These are phyloP conservation scores for Hydractinia echinata DNA, from an alignment of 30 jellyfish, hydroid and myxozoan species.

Conservation along the genomic window DNA sequence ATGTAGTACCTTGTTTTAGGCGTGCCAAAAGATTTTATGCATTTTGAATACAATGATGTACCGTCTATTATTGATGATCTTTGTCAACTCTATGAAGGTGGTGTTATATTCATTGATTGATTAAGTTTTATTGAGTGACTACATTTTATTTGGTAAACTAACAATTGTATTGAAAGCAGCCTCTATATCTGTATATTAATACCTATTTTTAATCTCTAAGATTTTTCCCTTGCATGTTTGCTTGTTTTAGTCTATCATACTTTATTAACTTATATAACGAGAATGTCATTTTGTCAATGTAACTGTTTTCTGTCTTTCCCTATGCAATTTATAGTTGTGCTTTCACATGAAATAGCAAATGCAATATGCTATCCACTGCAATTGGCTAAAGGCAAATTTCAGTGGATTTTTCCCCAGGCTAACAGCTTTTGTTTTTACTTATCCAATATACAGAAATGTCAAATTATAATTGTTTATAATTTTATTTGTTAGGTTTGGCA, in stretches of 20 bases:
- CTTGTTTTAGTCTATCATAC: too few species aligned
- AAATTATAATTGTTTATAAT: not conserved
- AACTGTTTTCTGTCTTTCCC: not conserved
- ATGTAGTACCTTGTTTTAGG: conserved; percentile 42
- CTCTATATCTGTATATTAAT: too few species aligned
- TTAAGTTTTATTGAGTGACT: not conserved
- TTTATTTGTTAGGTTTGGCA: conserved; percentile 18
- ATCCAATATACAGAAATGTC: too few species aligned
- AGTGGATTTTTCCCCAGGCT: too few species aligned
- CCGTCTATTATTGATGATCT: conserved; percentile 72
- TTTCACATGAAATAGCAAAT: not conserved
- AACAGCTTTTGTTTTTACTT: too few species aligned
- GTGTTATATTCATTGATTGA: not conserved
- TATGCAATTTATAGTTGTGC: not conserved
- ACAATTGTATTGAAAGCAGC: too few species aligned
- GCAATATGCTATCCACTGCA: not conserved
- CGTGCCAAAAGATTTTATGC: conserved; percentile 58
- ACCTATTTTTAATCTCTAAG: too few species aligned
- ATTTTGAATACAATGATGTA: conserved; percentile 47
- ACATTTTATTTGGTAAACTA: too few species aligned
- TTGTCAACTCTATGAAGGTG: conserved; percentile 63
- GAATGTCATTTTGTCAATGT: too few species aligned
- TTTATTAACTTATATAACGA: too few species aligned
- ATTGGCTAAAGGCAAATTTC: too few species aligned
- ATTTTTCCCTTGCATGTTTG: too few species aligned